Percentiles rank a stretch among this genome's conserved stretches.
phyloP scores from a whole-genome alignment of 2,113 vertebrate species.

The Holacanthus passer region DNA sequence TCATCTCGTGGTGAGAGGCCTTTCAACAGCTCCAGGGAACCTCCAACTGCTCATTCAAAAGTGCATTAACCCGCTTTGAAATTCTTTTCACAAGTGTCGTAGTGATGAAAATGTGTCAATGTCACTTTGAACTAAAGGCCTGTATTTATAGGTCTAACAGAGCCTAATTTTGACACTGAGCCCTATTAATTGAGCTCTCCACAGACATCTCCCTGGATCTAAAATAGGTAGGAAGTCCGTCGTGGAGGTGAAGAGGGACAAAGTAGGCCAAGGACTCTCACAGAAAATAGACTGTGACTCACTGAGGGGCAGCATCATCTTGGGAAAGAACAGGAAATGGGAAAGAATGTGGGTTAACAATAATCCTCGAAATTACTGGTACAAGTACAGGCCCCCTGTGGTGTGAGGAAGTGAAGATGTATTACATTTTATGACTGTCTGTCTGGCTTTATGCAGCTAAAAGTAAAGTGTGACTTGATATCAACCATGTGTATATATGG shows the following conservation, averaged over 20 bases:
- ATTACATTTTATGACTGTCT: neutral
- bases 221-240: constrained; percentile 81
- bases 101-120: constrained; percentile 72
- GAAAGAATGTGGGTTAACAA: constrained; percentile 76
- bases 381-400: constrained; percentile 5
- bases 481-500: too few species aligned
- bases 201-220: constrained; percentile 75
- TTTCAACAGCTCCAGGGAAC: neutral
- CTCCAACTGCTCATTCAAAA: constrained; percentile 12
- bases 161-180: constrained; percentile 74
- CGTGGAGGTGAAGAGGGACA: constrained; percentile 77
- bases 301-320: constrained; percentile 70
- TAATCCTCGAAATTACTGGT: constrained; percentile 64
- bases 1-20: neutral
- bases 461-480: neutral
- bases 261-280: constrained; percentile 87
- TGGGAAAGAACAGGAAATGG: constrained; percentile 64
- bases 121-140: constrained; percentile 68
- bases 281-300: constrained; percentile 81
- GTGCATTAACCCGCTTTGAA: constrained; percentile 8
- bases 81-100: constrained; percentile 20
- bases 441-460: neutral
- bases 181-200: constrained; percentile 80
- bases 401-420: constrained; percentile 27
- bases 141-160: constrained; percentile 76